Base-by-base conservation (phyloP, 2,113 vertebrate species). In the Opisthocomus hoazin region DNA sequence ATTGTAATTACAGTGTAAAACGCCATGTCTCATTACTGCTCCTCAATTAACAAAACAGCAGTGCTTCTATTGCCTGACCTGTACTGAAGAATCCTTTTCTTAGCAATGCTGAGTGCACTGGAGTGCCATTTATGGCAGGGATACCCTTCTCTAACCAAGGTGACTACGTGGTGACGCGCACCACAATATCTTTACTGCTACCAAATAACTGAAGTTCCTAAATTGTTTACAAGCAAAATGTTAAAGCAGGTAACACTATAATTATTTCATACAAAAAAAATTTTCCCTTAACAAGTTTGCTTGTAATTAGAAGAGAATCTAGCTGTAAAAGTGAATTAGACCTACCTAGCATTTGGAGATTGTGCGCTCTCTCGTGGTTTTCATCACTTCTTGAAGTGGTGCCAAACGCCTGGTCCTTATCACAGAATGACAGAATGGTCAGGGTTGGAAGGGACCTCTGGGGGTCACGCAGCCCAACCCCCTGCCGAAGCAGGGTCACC, bases 361-460 rank as follows among this genome's bases (percentile, higher is more conserved):
- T 0, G 1, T 48, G 54, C 0, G 0, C 8, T 64, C 24, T 57
- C n/a, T 60, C 61, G 41, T 61, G 58, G 27, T 80, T 93, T 73
- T 84, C 41, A 27, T 65, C 41, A 30, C 34, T n/a, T 76, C 82
- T 79, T 73, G 66, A 90, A 75, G 60, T 50, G 32, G 48, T 82
- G 48, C 45, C 66, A 32, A 92, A 79, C 27, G 75, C 29, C 69
- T 66, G 56, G 56, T 83, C 5, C 0, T 45, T 94, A 43, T 51
- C 24, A 10, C 46, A n/a, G n/a, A n/a, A n/a, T n/a, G n/a, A n/a
- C n/a, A n/a, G n/a, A n/a, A n/a, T n/a, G n/a, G n/a, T n/a, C n/a
- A n/a, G n/a, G n/a, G n/a, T n/a, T n/a, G n/a, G n/a, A n/a, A n/a
- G n/a, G n/a, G n/a, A n/a, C n/a, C n/a, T n/a, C n/a, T n/a, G n/a